Evolutionary conservation across 2,797 vertebrate species (phyloP).

Genomic region (Gymnopithys bicolor): DNA sequence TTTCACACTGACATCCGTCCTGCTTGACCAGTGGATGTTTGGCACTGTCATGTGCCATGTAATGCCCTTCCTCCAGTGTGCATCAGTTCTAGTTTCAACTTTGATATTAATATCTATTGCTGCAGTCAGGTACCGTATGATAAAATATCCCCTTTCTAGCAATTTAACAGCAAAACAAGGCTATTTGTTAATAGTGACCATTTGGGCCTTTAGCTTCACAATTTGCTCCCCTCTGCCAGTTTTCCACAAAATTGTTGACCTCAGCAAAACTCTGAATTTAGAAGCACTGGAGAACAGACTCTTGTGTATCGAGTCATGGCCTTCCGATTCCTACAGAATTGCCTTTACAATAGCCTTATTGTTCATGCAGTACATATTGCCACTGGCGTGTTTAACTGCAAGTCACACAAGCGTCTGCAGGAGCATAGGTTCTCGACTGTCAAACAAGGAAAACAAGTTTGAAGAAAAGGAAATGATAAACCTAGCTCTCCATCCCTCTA

Average conservation of each 20-base stretch:
- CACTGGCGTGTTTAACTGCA: conserved; percentile 78
- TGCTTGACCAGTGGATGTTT: conserved; percentile 85
- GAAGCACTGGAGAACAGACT: conserved; percentile 77
- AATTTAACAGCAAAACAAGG: conserved; percentile 81
- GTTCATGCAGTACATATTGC: conserved; percentile 83
- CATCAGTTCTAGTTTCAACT: conserved; percentile 83
- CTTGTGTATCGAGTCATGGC: conserved; percentile 83
- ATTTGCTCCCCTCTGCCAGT: conserved; percentile 83
- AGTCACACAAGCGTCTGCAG: conserved; percentile 84
- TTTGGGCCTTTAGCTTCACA: conserved; percentile 80
- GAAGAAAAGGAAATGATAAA: conserved; percentile 84
- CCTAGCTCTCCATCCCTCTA: conserved; percentile 78
- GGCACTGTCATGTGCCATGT: conserved; percentile 82
- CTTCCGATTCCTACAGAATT: conserved; percentile 81
- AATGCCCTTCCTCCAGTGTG: conserved; percentile 85
- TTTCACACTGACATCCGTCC: conserved; percentile 80
- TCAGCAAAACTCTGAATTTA: conserved; percentile 77
- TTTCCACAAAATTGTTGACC: conserved; percentile 81
- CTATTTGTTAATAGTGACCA: conserved; percentile 74
- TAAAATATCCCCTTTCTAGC: conserved; percentile 81
- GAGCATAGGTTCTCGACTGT: conserved; percentile 77
- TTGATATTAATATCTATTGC: conserved; percentile 85
- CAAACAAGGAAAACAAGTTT: conserved; percentile 69
- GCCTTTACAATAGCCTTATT: conserved; percentile 81
- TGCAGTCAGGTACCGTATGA: conserved; percentile 83